Base-by-base conservation (phyloP, 2,888 invertebrate species). In the Apodemia duryi region DNA sequence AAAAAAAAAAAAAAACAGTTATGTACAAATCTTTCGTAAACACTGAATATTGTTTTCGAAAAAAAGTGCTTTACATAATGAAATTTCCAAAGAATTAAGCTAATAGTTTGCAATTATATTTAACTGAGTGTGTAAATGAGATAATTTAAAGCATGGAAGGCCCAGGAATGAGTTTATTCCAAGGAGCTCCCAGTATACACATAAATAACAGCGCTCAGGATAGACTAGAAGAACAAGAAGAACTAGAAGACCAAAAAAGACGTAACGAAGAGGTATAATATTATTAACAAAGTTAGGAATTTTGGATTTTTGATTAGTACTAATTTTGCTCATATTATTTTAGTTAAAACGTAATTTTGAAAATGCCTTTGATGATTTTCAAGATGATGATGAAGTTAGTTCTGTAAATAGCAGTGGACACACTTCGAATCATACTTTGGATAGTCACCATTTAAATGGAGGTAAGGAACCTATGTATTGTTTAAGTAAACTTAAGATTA, bases 161-260 rank as follows among this genome's bases (percentile, higher is more conserved):
- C 35, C 94, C 95, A 62, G 95, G 94, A 62, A 91, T 94, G 86
- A 95, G 95, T 85, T 89, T 95, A 73, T 95, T 95, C 77, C 94
- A 95, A 87, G 95, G 94, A 68, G 93, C 93, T 43, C 93, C 93
- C 43, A 93, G 93, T 74, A 93, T 95, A 71, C 94, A 94, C 72
- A 87, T 95, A 72, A 94, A 95, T 79, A 93, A 93, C 67, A 94
- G 93, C 73, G 88, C 93, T 61, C 94, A 95, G 78, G 92, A 93
- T 68, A 89, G 93, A 64, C 92, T 94, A 65, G 94, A 94, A 69
- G 95, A 95, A 73, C 94, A 94, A 75, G 95, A 95, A 74, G 95
- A 94, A 69, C 73, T 94, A 1, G 94, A 95, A 81, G 95, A 96
- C 78, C 93, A 94, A 77, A 93, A 93, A 75, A 90, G 95, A 66